A percentile compares a stretch with the other conserved stretches of the same genome.
These are phyloP conservation scores for Geopemphigus sp. DNA, from an alignment of 1,140 invertebrate genomes.

Conservation along the genomic window DNA sequence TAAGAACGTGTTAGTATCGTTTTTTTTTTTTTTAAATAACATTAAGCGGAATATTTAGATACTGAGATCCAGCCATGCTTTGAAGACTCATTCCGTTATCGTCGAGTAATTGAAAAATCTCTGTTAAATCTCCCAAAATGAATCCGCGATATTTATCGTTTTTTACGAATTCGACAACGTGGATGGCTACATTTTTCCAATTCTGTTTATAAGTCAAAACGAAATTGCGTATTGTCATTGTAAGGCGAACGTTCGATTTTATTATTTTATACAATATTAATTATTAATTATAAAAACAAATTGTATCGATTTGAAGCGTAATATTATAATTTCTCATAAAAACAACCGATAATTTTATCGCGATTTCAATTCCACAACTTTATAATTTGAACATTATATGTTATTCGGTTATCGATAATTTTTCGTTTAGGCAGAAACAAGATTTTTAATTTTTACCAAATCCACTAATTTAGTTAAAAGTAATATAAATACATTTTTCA, in stretches of 20 bases:
- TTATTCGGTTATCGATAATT: too few species aligned
- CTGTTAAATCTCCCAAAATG: conserved; percentile 77
- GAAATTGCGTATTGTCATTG: neutral
- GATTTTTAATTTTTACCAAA: too few species aligned
- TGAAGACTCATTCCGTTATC: conserved; percentile 87
- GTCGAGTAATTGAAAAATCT: conserved; percentile 76
- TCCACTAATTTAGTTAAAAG: too few species aligned
- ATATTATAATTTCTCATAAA: neutral
- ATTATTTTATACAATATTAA: too few species aligned
- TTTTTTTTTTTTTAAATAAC: neutral
- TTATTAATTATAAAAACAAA: neutral
- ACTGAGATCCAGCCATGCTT: conserved; percentile 84
- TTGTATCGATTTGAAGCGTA: neutral
- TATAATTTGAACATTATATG: neutral
- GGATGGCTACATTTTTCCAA: neutral
- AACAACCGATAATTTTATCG: neutral
- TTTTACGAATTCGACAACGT: conserved; percentile 54
- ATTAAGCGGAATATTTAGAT: conserved; percentile 52
- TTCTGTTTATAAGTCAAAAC: neutral
- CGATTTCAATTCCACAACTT: neutral
- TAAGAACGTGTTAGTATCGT: neutral
- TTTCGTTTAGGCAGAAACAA: too few species aligned
- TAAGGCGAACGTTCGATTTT: too few species aligned
- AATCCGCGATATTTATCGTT: conserved; percentile 65
- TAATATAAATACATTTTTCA: too few species aligned